Base-by-base conservation (phyloP, 2,888 invertebrate species). In the Linyphia triangularis region DNA sequence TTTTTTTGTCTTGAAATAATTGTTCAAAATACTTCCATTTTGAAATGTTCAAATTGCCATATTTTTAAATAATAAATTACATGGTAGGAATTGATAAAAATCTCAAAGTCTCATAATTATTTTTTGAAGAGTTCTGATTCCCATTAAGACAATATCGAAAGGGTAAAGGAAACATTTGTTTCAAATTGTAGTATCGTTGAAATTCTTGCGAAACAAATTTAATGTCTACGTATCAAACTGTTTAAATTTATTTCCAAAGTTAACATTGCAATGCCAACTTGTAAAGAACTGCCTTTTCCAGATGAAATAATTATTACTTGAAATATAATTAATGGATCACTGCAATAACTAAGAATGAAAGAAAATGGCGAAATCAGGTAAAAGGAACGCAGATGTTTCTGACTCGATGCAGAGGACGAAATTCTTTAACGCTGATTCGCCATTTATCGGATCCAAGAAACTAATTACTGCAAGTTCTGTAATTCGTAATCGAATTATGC, bases 401-500 rank as follows among this genome's bases (percentile, higher is more conserved):
- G 51, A 79, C 28, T 51, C 22, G 67, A 7, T 67, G 13, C 61
- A 77, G 61, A 30, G 26, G 77, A 24, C 9, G 67, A 67, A 65
- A 51, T 67, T 79, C 67, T 51, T 30, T 63, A 67, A 51, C 43
- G 79, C 67, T 79, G 67, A 79, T 67, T 79, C 79, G 51, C 79
- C 79, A 79, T 43, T 67, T 65, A 77, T 77, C 77, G 63, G 43
- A 67, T 57, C 67, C 67, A n/a, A n/a, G 43, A 30, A 79, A 67
- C 79, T 79, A 79, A 79, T 79, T 79, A 79, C 65, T 24, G 22
- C 51, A 51, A 67, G 43, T 43, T 63, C 63, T 77, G 61, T 79
- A 79, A 79, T 79, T 79, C 79, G 69, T 81, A 81, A 81, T 81
- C 70, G 30, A 70, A 81, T 81, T 81, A 81, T 33, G 59, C 33